Base-by-base conservation (phyloP, 2,888 invertebrate genomes). In the Blomia tropicalis region DNA sequence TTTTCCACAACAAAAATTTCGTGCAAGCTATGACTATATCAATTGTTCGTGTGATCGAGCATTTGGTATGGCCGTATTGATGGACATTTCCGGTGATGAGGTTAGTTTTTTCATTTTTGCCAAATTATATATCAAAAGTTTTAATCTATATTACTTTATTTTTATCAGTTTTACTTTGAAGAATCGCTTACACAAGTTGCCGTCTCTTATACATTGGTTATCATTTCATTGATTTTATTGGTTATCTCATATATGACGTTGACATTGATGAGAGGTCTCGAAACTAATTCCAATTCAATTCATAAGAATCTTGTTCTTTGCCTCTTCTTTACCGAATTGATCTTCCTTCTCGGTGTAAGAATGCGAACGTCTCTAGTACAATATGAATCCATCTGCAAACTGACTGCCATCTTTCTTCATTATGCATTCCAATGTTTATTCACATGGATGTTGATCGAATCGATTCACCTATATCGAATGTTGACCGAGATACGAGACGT, bases 401-500 rank as follows among this genome's bases (percentile, higher is more conserved):
- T 92, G 70, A 79, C 85, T 56, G 90, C 92, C 19, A 92, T 93
- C 75, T 81, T 84, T 53, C 79, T 95, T 65, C 93, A 95, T 76
- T 93, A 91, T 77, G 83, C 89, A 73, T 93, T 90, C 87, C 76
- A 92, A 71, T 82, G 84, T 30, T 83, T 88, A 17, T 87, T 92
- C 71, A 84, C 84, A 23, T 95, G 95, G 95, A 81, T 86, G 70
- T 81, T 92, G 68, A 85, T 91, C 60, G 91, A 91, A 75, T 87
- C 89, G 31, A 81, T 92, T 69, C 93, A 95, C 75, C 78, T 93
- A 63, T 88, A 93, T 71, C 80, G 95, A 53, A 87, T 93, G 83
- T 77, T 95, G 68, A 89, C 91, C 2, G 93, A 93, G 77, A 85
- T 93, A 80, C 79, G 93, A 2, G 92, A 93, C 75, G 90, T 95